A percentile compares a stretch with the other conserved stretches of the same genome.
Conservation (phyloP, 2,797 vertebrate species). For the Coracias cyanogaster region DNA sequence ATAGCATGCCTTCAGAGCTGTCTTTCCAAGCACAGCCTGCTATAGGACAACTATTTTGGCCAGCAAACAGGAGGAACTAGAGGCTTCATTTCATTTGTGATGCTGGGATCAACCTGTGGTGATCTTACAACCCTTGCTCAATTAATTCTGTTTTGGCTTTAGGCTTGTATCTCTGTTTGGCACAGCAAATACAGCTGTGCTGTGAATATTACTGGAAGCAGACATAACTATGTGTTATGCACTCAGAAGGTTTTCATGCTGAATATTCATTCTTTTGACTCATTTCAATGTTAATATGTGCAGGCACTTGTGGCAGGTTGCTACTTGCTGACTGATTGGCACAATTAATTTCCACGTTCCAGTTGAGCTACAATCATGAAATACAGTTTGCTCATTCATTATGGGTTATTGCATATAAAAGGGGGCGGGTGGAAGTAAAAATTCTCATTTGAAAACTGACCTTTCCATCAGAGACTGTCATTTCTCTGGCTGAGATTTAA, state of each 20-base stretch:
- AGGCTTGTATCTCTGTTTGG: constrained; percentile 12
- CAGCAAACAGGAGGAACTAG: neutral
- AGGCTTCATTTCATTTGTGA: constrained; percentile 16
- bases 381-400: constrained; percentile 31
- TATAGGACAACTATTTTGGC: constrained; percentile 2
- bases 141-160: constrained; percentile 57
- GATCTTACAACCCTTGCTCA: constrained; percentile 25
- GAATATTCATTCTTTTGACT: constrained; percentile 53
- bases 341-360: constrained; percentile 63
- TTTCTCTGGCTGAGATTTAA: neutral
- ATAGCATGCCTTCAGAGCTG: neutral
- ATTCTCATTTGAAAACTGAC: constrained; percentile 12
- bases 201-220: neutral
- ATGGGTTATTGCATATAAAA: neutral
- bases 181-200: constrained; percentile 21
- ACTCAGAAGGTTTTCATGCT: constrained; percentile 22
- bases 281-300: constrained; percentile 49
- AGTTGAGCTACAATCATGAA: constrained; percentile 35
- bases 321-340: constrained; percentile 57
- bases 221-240: neutral
- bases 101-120: constrained; percentile 10
- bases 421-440: fast-evolving
- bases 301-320: constrained; percentile 42
- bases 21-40: neutral
- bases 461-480: constrained; percentile 12